Base-by-base conservation (phyloP, 2,888 invertebrate species). In the Boloria selene region DNA sequence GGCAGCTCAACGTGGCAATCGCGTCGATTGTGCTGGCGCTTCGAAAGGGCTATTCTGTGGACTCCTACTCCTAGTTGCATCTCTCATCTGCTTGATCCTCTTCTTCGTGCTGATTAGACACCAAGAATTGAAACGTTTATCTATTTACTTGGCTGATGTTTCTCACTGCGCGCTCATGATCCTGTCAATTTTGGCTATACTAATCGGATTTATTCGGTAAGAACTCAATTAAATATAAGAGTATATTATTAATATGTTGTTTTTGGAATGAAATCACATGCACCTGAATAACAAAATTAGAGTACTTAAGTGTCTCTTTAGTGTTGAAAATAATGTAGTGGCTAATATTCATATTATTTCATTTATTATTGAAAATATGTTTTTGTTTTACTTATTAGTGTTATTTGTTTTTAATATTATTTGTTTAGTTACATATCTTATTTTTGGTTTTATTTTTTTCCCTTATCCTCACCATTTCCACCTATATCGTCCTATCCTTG, bases 51-150 rank as follows among this genome's bases (percentile, higher is more conserved):
- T 98, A 61, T 98, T 98, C 94, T 96, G 97, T 87, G 98, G 98
- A 77, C 94, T 98, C 61, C 94, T 98, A 69, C 94, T 98, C 72
- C 93, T 98, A 77, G 98, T 98, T 74, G 97, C 96, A 65, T 97
- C 98, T 22, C 93, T 98, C 76, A 98, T 98, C 87, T 97, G 97
- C 88, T 93, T 98, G 85, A 98, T 98, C 79, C 94, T 98, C 73
- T 98, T 98, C 95, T 98, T 98, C 93, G 98, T 98, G 73, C 94
- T 98, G 79, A 96, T 98, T 75, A 96, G 96, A 85, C 96, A 97
- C 85, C 95, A 95, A 69, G 95, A 96, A 80, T 94, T 97, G 82
- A 95, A 96, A 75, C 94, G 97, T 73, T 92, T 98, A 74, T 97
- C 98, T 64, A 96, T 98, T 79, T 97, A 98, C 83, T 93, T 98